Base-by-base conservation (phyloP, 2,797 vertebrate species). In the Oryzias sinensis region DNA sequence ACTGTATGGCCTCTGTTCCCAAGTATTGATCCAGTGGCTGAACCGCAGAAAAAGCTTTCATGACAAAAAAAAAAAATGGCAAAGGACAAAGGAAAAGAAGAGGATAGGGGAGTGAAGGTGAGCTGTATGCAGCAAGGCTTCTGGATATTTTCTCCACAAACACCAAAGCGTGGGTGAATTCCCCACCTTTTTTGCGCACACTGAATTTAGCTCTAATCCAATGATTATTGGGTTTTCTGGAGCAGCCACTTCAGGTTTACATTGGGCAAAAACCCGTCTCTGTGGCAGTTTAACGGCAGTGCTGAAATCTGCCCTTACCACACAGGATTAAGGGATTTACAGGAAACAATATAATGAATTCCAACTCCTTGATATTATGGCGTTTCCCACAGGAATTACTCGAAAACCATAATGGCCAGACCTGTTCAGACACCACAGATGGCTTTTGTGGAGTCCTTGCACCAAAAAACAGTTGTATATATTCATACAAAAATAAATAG, bases 21-120 rank as follows among this genome's bases (percentile, higher is more conserved):
- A 65, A 46, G 63, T 87, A 91, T 89, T 71, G 90, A 90, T 89
- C 81, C 49, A 62, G 48, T 14, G n/a, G 70, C 70, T 49, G 59
- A 50, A 74, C 59, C 44, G 41, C 51, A 53, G 58, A 43, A 65
- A 53, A 27, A 56, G 66, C 29, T 61, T 77, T 53, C 55, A 74
- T 49, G 47, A 68, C 46, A 48, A 70, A 22, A 59, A 70, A 22
- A n/a, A n/a, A 59, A 73, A 63, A 65, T 68, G 59, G 50, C 5
- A n/a, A 42, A 15, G 68, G 68, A 74, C 50, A 49, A 62, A 0
- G 20, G 14, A 11, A 49, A 43, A 54, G 37, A 61, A 62, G 66
- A 53, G 16, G 43, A 51, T 24, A 14, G 8, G 18, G 55, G 24
- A 53, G 49, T 18, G 24, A 59, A 53, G 51, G 65, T 5, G 4